Evolutionary conservation across 1,140 invertebrate genomes (phyloP).

Genomic region (Zelostemma sp.): DNA sequence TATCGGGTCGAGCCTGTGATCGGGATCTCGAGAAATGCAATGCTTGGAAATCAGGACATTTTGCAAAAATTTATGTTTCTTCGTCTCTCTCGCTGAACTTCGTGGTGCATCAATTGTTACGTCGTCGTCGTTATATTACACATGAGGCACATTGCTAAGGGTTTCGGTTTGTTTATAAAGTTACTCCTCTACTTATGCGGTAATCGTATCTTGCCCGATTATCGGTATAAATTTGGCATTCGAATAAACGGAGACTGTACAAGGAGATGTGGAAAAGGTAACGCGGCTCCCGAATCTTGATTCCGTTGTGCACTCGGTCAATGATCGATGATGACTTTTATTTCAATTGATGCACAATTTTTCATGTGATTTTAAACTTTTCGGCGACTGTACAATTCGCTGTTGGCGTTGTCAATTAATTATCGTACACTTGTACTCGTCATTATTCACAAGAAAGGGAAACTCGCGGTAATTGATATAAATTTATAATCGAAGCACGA

Average conservation of each 20-base stretch:
- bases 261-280: slow-evolving; percentile 43
- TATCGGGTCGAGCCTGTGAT: slow-evolving; percentile 52
- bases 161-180: slow-evolving; percentile 63
- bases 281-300: slow-evolving; percentile 13
- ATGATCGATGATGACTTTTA: background rate
- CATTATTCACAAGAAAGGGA: too few species aligned
- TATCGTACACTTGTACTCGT: too few species aligned
- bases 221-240: slow-evolving; percentile 57
- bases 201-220: slow-evolving; percentile 52
- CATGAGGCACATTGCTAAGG: slow-evolving; percentile 69
- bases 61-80: slow-evolving; percentile 21
- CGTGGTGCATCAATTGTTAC: slow-evolving; percentile 7
- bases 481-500: too few species aligned
- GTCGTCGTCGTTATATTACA: slow-evolving; percentile 61
- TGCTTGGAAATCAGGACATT: slow-evolving; percentile 54
- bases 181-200: slow-evolving; percentile 62
- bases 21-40: slow-evolving; percentile 25
- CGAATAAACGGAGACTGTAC: slow-evolving; percentile 54
- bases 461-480: too few species aligned
- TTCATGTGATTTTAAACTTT: background rate
- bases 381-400: too few species aligned
- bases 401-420: too few species aligned
- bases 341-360: too few species aligned
- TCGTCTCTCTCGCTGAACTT: slow-evolving; percentile 12
- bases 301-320: background rate